Conservation (phyloP, 2,888 invertebrate genomes). For the Panopea generosa region DNA sequence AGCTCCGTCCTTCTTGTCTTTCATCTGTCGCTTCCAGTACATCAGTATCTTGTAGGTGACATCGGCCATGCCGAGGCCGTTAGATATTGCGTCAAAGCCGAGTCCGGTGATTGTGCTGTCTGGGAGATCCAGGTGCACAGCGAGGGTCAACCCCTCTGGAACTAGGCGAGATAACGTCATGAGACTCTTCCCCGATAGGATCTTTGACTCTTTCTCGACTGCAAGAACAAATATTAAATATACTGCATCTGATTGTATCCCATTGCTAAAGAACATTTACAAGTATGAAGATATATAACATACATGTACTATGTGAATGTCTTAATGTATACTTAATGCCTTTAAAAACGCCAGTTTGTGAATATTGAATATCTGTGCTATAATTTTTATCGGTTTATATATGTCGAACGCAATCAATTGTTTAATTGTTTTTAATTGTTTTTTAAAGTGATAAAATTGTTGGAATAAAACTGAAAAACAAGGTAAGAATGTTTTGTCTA, state of each 20-base stretch:
- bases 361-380: too few relatives aligned
- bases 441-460: too few relatives aligned
- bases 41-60: constrained; percentile 84
- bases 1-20: constrained; percentile 77
- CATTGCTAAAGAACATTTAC: too few relatives aligned
- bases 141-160: constrained; percentile 83
- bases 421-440: too few relatives aligned
- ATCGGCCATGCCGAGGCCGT: constrained; percentile 81
- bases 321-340: background rate
- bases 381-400: too few relatives aligned
- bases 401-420: too few relatives aligned
- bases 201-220: constrained; percentile 82
- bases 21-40: constrained; percentile 82
- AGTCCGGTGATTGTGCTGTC: constrained; percentile 84
- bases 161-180: constrained; percentile 79
- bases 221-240: constrained; percentile 61
- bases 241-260: too few relatives aligned
- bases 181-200: constrained; percentile 81
- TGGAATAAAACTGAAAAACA: too few relatives aligned
- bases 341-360: too few relatives aligned
- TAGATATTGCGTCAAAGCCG: constrained; percentile 84
- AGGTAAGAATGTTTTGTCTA: too few relatives aligned
- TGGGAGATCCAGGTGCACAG: constrained; percentile 83
- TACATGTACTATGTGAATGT: background rate
- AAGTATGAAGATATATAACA: too few relatives aligned